Evolutionary conservation across 2,797 vertebrate genomes (phyloP).

Genomic region (Epinephelus awoara): DNA sequence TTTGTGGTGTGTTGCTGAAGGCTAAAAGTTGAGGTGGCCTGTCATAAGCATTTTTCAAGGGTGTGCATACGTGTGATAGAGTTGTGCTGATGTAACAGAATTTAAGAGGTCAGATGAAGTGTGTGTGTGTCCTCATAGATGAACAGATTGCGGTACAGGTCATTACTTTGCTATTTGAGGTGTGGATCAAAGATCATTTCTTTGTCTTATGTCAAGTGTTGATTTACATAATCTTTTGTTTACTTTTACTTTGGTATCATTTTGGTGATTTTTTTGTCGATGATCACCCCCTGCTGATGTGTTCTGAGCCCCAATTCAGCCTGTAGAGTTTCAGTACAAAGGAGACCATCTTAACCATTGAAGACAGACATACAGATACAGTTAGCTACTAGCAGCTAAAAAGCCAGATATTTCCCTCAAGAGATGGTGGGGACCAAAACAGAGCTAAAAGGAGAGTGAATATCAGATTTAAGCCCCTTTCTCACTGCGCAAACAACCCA

Average conservation of each 20-base stretch:
- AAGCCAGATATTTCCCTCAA: too few relatives aligned
- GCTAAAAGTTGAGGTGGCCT: slow-evolving; percentile 22
- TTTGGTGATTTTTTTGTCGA: background rate
- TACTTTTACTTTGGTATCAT: background rate
- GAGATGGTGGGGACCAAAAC: too few relatives aligned
- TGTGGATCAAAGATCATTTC: background rate
- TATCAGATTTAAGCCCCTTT: too few relatives aligned
- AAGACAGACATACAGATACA: background rate
- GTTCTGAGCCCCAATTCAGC: background rate
- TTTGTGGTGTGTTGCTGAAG: slow-evolving; percentile 35
- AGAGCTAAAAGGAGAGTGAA: too few relatives aligned
- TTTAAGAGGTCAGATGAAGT: background rate
- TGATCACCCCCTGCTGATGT: background rate
- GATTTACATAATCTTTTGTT: background rate
- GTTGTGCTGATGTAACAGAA: slow-evolving; percentile 41
- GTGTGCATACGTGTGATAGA: background rate
- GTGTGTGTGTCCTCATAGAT: background rate
- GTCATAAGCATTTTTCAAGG: slow-evolving; percentile 37
- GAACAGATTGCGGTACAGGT: background rate
- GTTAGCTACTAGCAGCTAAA: too few relatives aligned
- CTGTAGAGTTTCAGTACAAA: background rate
- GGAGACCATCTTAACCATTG: too few relatives aligned
- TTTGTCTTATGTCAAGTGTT: background rate
- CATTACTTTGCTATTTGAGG: too few relatives aligned
- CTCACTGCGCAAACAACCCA: too few relatives aligned